Percentiles rank a stretch among this genome's conserved stretches.
These are phyloP conservation scores for Rhopalosiphum nymphaeae DNA, from an alignment of 2,888 invertebrate genomes.

Conservation along the genomic window DNA sequence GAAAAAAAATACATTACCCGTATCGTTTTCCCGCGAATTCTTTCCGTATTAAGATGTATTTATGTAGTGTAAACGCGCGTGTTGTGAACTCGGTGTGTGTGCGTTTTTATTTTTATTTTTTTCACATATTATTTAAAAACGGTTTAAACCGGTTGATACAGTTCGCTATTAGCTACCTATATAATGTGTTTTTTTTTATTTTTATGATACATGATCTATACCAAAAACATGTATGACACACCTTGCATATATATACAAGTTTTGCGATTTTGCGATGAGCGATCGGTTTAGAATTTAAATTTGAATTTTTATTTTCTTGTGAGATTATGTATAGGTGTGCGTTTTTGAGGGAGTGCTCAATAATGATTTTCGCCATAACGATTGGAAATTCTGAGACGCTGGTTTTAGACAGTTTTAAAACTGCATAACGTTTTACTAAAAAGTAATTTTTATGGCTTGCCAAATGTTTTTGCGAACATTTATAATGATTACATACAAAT, in stretches of 20 bases:
- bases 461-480: not conserved
- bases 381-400: not conserved
- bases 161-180: not conserved
- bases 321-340: not conserved
- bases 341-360: not conserved
- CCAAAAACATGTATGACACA: not conserved
- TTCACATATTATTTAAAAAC: not conserved
- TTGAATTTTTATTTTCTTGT: not conserved
- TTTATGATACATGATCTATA: slow-evolving; percentile 3
- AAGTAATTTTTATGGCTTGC: not conserved
- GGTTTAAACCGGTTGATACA: slow-evolving; percentile 2
- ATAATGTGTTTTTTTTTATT: not conserved
- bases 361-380: not conserved
- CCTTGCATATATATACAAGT: not conserved
- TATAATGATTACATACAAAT: not conserved
- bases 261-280: not conserved
- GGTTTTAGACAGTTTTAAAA: not conserved
- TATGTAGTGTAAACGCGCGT: not conserved
- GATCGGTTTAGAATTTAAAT: not conserved
- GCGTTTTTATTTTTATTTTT: not conserved
- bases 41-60: not conserved
- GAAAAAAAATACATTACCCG: slow-evolving; percentile 18
- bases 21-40: slow-evolving; percentile 19
- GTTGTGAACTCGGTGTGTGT: not conserved
- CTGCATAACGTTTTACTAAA: not conserved